Evolutionary conservation across 1,140 invertebrate genomes (phyloP).

Genomic region (Lordiphosa stackelbergi): DNA sequence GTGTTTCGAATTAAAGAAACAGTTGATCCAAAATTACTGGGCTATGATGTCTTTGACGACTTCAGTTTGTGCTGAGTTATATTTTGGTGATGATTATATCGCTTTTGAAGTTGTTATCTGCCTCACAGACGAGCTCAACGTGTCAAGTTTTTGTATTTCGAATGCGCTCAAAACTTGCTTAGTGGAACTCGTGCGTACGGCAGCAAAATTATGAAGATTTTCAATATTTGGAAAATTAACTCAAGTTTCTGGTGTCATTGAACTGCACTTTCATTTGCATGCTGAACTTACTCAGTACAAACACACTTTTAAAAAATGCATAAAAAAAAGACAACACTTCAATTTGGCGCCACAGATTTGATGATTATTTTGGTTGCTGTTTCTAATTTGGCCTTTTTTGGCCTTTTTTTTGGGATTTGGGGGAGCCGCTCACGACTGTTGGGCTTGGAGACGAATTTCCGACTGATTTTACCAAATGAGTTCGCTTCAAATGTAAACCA

Average conservation of each 20-base stretch:
- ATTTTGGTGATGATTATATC: background rate
- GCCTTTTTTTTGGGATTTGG: background rate
- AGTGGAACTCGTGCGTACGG: slow-evolving; percentile 61
- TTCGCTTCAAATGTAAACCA: slow-evolving; percentile 65
- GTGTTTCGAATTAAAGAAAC: too few relatives aligned
- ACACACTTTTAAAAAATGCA: background rate
- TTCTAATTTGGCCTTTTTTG: background rate
- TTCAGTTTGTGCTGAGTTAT: too few relatives aligned
- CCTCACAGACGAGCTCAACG: slow-evolving; percentile 65
- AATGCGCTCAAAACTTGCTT: slow-evolving; percentile 68
- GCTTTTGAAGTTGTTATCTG: slow-evolving; percentile 7
- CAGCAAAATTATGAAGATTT: slow-evolving; percentile 17
- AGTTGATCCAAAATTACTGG: too few relatives aligned
- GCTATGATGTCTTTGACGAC: background rate
- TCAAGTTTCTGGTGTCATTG: background rate
- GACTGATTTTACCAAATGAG: slow-evolving; percentile 66
- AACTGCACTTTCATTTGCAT: slow-evolving; percentile 3
- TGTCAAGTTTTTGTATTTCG: slow-evolving; percentile 66
- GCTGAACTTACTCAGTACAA: background rate
- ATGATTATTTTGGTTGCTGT: background rate
- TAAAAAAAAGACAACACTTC: background rate
- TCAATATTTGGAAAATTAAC: background rate
- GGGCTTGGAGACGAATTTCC: slow-evolving; percentile 65
- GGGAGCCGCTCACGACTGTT: slow-evolving; percentile 48
- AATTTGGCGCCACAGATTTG: background rate